Evolutionary conservation across 2,113 vertebrate species (phyloP).

Genomic region (Apteryx mantelli): DNA sequence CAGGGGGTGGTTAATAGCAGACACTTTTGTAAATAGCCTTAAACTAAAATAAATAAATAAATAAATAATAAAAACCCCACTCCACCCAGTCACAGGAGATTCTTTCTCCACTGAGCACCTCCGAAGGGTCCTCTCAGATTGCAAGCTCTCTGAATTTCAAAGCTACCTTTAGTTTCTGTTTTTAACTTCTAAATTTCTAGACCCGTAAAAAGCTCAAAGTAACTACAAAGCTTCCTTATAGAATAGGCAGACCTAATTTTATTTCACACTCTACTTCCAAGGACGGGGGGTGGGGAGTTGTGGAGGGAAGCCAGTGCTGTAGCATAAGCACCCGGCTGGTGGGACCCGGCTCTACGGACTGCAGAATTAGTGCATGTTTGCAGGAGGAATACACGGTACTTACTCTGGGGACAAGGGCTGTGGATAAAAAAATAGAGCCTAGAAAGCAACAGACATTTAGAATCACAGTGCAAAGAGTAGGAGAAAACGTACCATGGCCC

Average conservation of each 20-base stretch:
- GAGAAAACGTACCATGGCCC: not conserved
- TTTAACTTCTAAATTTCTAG: not conserved
- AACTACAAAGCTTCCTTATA: not conserved
- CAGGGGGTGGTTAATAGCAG: slow-evolving; percentile 9
- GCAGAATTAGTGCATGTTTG: not conserved
- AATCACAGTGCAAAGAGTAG: fast-evolving
- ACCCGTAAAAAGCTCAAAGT: not conserved
- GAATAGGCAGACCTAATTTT: not conserved
- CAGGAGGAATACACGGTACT: not conserved
- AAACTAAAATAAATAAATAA: slow-evolving; percentile 49
- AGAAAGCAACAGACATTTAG: not conserved
- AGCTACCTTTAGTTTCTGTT: not conserved
- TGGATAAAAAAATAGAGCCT: not conserved
- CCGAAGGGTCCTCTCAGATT: not conserved
- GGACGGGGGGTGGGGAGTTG: not conserved
- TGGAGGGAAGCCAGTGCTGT: not conserved
- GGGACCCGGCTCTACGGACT: too few relatives aligned
- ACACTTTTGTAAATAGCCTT: not conserved
- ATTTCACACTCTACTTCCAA: fast-evolving
- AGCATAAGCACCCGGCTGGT: fast-evolving
- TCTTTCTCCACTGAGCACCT: not conserved
- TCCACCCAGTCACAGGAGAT: not conserved
- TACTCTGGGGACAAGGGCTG: not conserved
- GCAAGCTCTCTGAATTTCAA: not conserved
- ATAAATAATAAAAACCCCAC: not conserved